A percentile compares a stretch with the other conserved stretches of the same genome.
Conservation (phyloP, 2,888 invertebrate species). For the Orgyia antiqua region DNA sequence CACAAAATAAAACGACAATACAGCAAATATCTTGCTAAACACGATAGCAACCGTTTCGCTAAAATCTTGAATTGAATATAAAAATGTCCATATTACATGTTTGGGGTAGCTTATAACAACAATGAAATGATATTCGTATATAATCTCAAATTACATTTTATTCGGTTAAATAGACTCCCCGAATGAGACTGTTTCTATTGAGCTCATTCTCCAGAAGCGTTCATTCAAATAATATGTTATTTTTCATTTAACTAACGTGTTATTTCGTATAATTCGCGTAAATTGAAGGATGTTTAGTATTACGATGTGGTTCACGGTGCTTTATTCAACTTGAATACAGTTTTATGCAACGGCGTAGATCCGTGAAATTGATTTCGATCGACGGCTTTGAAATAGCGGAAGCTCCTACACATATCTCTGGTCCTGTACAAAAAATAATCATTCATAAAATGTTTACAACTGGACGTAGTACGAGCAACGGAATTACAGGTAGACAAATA, state of each 20-base stretch:
- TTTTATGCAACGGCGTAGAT: slow-evolving; percentile 69
- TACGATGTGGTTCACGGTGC: slow-evolving; percentile 35
- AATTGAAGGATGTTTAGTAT: slow-evolving; percentile 29
- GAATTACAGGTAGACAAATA: slow-evolving; percentile 47
- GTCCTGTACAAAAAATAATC: slow-evolving; percentile 49
- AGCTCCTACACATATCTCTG: slow-evolving; percentile 44
- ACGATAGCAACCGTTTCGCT: slow-evolving; percentile 7
- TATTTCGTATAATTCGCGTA: slow-evolving; percentile 46
- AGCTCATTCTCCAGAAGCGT: slow-evolving; percentile 63
- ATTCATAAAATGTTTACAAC: slow-evolving; percentile 61
- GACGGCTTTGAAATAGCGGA: slow-evolving; percentile 50
- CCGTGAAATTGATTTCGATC: slow-evolving; percentile 67
- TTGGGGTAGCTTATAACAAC: slow-evolving; percentile 38
- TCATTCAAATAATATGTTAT: slow-evolving; percentile 59
- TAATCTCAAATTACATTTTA: slow-evolving; percentile 56
- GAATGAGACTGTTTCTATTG: slow-evolving; percentile 31
- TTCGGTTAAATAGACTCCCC: slow-evolving; percentile 47
- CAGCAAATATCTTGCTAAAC: no score
- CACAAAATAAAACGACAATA: no score
- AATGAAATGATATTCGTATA: slow-evolving; percentile 39
- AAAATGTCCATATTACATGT: slow-evolving; percentile 51
- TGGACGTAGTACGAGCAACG: slow-evolving; percentile 42
- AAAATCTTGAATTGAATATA: slow-evolving; percentile 33
- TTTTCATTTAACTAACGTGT: slow-evolving; percentile 60
- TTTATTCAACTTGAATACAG: slow-evolving; percentile 51